These are phyloP conservation scores for Protodeltote pygarga DNA, from an alignment of 2,888 invertebrate species.

Conservation along the genomic window DNA sequence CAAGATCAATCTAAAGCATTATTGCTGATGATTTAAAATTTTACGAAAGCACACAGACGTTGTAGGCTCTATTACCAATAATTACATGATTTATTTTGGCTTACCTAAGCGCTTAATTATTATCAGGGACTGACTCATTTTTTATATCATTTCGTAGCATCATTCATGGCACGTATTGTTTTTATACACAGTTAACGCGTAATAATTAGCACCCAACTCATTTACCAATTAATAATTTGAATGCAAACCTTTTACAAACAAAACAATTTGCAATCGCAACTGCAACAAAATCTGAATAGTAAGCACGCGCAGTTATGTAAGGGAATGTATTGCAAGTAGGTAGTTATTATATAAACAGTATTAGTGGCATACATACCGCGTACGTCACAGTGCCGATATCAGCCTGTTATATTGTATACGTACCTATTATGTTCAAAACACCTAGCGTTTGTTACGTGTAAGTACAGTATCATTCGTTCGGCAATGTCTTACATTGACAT, in stretches of 20 bases:
- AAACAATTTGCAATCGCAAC: background rate
- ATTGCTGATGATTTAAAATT: too few species aligned
- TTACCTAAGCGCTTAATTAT: too few species aligned
- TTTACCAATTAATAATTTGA: background rate
- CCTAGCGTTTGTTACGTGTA: background rate
- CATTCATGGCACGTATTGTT: too few species aligned
- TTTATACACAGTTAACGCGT: too few species aligned
- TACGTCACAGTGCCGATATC: slow-evolving; percentile 53
- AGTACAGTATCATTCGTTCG: slow-evolving; percentile 12
- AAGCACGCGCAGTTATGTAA: slow-evolving; percentile 48
- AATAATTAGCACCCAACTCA: too few species aligned
- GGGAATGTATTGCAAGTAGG: slow-evolving; percentile 53
- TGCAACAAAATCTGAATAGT: slow-evolving; percentile 20
- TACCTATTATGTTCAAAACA: slow-evolving; percentile 8
- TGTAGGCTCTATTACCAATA: too few species aligned
- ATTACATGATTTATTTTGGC: too few species aligned
- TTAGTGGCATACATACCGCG: slow-evolving; percentile 54
- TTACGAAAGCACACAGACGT: too few species aligned
- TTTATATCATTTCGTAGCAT: too few species aligned
- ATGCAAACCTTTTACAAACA: background rate
- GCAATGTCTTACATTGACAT: slow-evolving; percentile 9
- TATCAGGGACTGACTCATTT: too few species aligned
- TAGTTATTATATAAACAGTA: slow-evolving; percentile 60
- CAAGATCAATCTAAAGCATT: too few species aligned
- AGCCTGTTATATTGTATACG: slow-evolving; percentile 23